phyloP scores from a whole-genome alignment of 2,113 vertebrate species.

The Leucoraja erinaceus region DNA sequence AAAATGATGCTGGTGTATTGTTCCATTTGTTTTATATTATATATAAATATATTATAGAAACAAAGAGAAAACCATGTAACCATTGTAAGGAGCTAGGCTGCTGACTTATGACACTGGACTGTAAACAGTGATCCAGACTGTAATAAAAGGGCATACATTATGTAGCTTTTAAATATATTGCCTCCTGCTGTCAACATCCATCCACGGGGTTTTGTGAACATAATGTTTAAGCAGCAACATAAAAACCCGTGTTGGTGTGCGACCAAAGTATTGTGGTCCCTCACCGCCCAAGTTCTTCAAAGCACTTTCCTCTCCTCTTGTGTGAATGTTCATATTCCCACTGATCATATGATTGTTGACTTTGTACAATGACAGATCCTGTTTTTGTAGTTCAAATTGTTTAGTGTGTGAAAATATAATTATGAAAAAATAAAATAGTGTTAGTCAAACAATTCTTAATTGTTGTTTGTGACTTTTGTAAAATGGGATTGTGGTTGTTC shows the following conservation, averaged over 20 bases:
- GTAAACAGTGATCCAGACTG: not conserved
- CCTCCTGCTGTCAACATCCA: conserved; percentile 26
- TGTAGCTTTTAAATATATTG: conserved; percentile 17
- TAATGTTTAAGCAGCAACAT: not conserved
- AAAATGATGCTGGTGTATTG: not conserved
- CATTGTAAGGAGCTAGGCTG: not conserved
- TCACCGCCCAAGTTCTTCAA: conserved; percentile 14
- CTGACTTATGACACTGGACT: conserved; percentile 21
- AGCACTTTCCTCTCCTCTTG: conserved; percentile 22
- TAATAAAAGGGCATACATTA: not conserved
- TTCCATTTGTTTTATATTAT: conserved; percentile 7
- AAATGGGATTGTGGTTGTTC: not conserved
- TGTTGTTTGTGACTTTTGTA: not conserved
- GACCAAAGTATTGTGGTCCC: not conserved
- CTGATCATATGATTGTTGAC: conserved; percentile 35
- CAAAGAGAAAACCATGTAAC: conserved; percentile 13
- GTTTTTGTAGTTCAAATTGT: conserved; percentile 27
- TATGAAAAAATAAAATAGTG: conserved; percentile 34
- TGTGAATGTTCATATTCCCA: conserved; percentile 35
- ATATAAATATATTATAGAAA: not conserved
- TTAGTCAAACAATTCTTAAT: conserved; percentile 24
- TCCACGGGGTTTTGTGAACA: conserved; percentile 13
- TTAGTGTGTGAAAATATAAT: conserved; percentile 29
- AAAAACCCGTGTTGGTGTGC: not conserved
- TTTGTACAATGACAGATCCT: conserved; percentile 26